These are phyloP conservation scores for Temnothorax longispinosus DNA, from an alignment of 1,140 invertebrate species.

Conservation along the genomic window DNA sequence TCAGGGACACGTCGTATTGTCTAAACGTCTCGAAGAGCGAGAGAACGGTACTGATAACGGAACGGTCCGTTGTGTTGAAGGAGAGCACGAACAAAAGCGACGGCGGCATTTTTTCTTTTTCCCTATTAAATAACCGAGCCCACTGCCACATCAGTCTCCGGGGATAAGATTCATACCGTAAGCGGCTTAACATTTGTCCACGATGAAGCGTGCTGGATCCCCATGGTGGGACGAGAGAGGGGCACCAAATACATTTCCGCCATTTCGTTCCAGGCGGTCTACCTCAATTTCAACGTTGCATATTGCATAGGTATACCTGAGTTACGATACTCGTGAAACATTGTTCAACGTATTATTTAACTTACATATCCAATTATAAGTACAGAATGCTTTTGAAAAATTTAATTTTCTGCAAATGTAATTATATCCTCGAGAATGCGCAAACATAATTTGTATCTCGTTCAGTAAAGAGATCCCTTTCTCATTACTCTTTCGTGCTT, in stretches of 20 bases:
- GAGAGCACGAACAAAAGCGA: slow-evolving; percentile 37
- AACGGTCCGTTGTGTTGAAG: slow-evolving; percentile 15
- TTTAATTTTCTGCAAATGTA: slow-evolving; percentile 16
- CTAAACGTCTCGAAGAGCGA: slow-evolving; percentile 46
- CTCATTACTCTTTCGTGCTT: not conserved
- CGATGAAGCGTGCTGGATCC: slow-evolving; percentile 38
- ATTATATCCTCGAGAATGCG: not conserved
- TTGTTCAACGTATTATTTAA: slow-evolving; percentile 1
- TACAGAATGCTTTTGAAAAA: not conserved
- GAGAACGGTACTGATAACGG: slow-evolving; percentile 26
- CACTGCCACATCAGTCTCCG: slow-evolving; percentile 64
- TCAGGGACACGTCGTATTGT: slow-evolving; percentile 39
- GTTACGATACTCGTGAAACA: slow-evolving; percentile 13
- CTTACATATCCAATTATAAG: slow-evolving; percentile 16
- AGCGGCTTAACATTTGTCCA: slow-evolving; percentile 72
- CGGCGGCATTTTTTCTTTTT: not conserved
- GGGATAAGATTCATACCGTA: slow-evolving; percentile 73
- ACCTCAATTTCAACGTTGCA: slow-evolving; percentile 54
- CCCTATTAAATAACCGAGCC: slow-evolving; percentile 55
- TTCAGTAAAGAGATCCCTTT: not conserved
- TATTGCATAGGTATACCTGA: slow-evolving; percentile 6
- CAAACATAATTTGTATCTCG: not conserved
- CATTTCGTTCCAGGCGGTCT: slow-evolving; percentile 44
- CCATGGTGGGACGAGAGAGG: not conserved
- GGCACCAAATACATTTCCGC: slow-evolving; percentile 31